Conservation (phyloP, 2,113 vertebrate species). For the Oryzias celebensis region DNA sequence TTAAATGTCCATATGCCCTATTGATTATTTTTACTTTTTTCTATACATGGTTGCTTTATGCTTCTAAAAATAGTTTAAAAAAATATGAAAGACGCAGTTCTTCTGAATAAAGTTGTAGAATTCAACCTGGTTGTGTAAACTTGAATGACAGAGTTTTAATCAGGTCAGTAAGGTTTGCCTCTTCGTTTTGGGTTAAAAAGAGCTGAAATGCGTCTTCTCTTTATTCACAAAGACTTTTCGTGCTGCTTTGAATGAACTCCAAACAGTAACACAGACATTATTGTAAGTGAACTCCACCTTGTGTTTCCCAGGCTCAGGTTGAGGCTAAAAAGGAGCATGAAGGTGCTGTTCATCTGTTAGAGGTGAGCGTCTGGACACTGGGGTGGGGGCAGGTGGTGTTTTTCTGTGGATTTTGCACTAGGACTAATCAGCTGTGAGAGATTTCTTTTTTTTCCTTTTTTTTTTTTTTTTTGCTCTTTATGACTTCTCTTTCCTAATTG, state of each 20-base stretch:
- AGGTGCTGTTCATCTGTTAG: conserved; percentile 95
- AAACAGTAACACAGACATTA: conserved; percentile 23
- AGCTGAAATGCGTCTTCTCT: conserved; percentile 6
- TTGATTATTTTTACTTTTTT: no score
- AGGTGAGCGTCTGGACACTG: conserved; percentile 82
- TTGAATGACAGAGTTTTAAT: background rate
- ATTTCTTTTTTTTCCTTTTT: conserved; percentile 12
- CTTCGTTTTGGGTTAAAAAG: conserved; percentile 15
- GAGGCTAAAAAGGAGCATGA: conserved; percentile 98
- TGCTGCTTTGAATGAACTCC: conserved; percentile 35
- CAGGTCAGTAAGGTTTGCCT: background rate
- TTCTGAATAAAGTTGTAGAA: no score
- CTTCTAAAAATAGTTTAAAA: no score
- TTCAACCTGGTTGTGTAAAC: no score
- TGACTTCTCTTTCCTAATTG: conserved; percentile 19
- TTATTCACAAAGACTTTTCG: conserved; percentile 9
- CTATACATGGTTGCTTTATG: no score
- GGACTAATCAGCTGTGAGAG: conserved; percentile 9
- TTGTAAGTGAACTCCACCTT: conserved; percentile 55
- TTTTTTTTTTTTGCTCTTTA: conserved; percentile 18
- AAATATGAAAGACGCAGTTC: no score
- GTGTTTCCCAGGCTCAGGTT: conserved; percentile 91
- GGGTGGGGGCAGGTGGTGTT: conserved; percentile 26
- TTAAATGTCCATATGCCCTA: no score
- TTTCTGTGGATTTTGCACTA: conserved; percentile 38